Evolutionary conservation across 2,888 invertebrate species (phyloP).

Genomic region (Himalopsyche anomala): DNA sequence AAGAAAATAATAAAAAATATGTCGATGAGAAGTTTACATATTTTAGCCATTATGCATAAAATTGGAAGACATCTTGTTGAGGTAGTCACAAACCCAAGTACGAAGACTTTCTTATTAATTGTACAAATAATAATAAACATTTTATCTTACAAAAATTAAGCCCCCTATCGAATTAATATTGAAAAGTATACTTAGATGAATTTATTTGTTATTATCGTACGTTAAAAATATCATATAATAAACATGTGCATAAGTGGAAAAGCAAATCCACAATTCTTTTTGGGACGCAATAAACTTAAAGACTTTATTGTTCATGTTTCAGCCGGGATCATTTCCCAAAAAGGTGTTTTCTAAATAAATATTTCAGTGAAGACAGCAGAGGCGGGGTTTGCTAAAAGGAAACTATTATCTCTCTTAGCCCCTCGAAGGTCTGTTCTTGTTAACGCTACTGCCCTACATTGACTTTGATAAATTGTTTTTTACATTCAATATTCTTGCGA

Average conservation of each 20-base stretch:
- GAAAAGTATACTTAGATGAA: too few species aligned
- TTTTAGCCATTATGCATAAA: too few species aligned
- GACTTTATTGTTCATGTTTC: conserved; percentile 24
- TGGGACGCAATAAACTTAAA: background rate
- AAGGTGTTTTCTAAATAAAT: conserved; percentile 33
- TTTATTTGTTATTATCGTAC: too few species aligned
- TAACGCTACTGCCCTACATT: conserved; percentile 29
- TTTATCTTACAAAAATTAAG: too few species aligned
- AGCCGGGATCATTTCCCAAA: background rate
- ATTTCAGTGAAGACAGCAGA: background rate
- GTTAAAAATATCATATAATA: too few species aligned
- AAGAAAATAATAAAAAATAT: too few species aligned
- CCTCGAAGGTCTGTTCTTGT: conserved; percentile 35
- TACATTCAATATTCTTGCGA: conserved; percentile 45
- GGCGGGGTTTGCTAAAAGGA: conserved; percentile 42
- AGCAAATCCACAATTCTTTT: background rate
- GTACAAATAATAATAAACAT: too few species aligned
- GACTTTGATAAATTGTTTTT: conserved; percentile 56
- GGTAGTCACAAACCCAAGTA: too few species aligned
- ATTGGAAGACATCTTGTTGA: too few species aligned
- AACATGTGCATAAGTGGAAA: background rate
- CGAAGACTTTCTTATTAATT: too few species aligned
- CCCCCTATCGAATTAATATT: too few species aligned
- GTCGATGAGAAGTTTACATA: too few species aligned
- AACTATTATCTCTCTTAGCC: conserved; percentile 43